Conservation (phyloP, 2,113 vertebrate genomes). For the Equus przewalskii region DNA sequence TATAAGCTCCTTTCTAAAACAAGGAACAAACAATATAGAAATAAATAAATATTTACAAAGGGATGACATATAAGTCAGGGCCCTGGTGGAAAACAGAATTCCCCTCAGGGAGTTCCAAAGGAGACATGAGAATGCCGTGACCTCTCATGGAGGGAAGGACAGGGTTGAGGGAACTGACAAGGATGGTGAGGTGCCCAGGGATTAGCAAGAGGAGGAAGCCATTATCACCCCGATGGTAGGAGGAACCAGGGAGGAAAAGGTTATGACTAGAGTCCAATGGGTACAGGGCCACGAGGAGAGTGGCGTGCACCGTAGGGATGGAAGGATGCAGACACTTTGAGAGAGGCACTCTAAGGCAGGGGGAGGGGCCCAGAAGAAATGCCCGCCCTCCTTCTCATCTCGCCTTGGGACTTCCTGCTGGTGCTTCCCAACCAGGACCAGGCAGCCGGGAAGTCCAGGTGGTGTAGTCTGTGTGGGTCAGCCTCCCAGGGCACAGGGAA, state of each 20-base stretch:
- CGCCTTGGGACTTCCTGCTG: not conserved
- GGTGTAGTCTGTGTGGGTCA: rapidly evolving
- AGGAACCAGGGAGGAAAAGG: too few relatives aligned
- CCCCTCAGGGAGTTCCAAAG: not conserved
- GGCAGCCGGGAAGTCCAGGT: not conserved
- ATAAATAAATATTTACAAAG: not conserved
- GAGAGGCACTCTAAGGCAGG: not conserved
- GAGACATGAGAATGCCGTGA: not conserved
- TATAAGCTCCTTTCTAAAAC: not conserved
- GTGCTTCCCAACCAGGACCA: not conserved
- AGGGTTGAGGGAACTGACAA: too few relatives aligned
- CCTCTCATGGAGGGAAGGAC: not conserved
- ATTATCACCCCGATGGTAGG: rapidly evolving
- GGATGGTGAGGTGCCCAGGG: not conserved
- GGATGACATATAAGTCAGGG: not conserved
- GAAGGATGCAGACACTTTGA: rapidly evolving
- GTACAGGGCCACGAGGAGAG: rapidly evolving
- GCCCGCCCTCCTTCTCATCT: not conserved
- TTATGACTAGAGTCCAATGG: not conserved
- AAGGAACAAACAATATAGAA: not conserved
- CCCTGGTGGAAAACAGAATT: not conserved
- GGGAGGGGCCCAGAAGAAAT: not conserved
- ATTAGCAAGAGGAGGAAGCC: not conserved
- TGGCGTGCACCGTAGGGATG: too few relatives aligned
- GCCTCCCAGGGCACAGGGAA: not conserved